phyloP scores from a whole-genome alignment of 2,113 vertebrate species.

The Pachypanchax playfairii region DNA sequence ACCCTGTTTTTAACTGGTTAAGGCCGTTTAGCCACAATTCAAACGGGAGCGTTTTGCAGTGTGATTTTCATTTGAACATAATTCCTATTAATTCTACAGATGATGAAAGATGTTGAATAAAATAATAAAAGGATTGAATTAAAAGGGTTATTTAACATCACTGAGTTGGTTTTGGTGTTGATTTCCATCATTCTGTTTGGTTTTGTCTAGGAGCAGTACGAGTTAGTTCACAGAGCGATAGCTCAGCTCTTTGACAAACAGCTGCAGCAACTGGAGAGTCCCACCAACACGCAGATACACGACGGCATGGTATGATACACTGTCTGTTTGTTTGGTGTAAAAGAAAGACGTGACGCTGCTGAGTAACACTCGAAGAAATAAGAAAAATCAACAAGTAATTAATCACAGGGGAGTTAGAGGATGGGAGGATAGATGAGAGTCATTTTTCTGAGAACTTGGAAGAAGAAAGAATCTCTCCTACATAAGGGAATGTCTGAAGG shows the following conservation, averaged over 20 bases:
- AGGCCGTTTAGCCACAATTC: slow-evolving; percentile 1
- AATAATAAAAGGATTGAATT: no score
- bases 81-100: no score
- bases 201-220: slow-evolving; percentile 90
- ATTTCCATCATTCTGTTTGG: neutral
- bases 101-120: no score
- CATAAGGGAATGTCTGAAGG: neutral
- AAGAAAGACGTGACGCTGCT: slow-evolving; percentile 63
- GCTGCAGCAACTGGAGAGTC: slow-evolving; percentile 87
- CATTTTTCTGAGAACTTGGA: slow-evolving; percentile 41
- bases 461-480: slow-evolving; percentile 17
- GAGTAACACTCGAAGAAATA: slow-evolving; percentile 48
- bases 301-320: slow-evolving; percentile 86
- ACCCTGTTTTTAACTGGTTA: slow-evolving; percentile 6
- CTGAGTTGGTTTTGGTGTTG: neutral
- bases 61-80: neutral
- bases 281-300: slow-evolving; percentile 83
- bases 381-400: slow-evolving; percentile 65
- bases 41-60: neutral
- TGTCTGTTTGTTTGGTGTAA: slow-evolving; percentile 43
- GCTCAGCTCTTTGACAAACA: slow-evolving; percentile 96
- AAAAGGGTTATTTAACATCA: neutral
- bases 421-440: slow-evolving; percentile 21
- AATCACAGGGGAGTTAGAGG: slow-evolving; percentile 62
- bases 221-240: slow-evolving; percentile 95